Evolutionary conservation across 2,888 invertebrate genomes (phyloP).

Genomic region (Melanotus villosus): DNA sequence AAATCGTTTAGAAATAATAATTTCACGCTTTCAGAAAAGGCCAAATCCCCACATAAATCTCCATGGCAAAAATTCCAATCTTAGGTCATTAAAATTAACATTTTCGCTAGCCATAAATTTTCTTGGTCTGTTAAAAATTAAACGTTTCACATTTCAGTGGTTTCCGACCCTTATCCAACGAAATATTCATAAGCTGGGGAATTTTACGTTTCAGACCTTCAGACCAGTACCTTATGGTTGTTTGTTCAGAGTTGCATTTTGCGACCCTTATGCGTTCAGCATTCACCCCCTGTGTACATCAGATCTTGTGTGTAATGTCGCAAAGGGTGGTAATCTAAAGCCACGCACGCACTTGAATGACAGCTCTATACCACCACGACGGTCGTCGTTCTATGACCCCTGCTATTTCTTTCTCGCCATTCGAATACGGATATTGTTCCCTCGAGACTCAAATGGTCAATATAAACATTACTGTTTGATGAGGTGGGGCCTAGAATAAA

Average conservation of each 20-base stretch:
- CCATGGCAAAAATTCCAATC: no score
- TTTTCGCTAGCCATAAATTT: no score
- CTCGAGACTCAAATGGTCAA: slow-evolving; percentile 36
- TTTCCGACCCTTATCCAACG: slow-evolving; percentile 13
- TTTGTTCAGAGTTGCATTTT: slow-evolving; percentile 25
- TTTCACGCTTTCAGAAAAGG: no score
- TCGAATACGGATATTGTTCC: slow-evolving; percentile 37
- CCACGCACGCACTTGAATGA: slow-evolving; percentile 45
- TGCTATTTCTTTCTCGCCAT: slow-evolving; percentile 37
- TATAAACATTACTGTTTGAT: slow-evolving; percentile 40
- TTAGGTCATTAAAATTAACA: no score
- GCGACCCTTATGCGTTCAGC: slow-evolving; percentile 23
- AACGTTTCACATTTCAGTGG: slow-evolving; percentile 17
- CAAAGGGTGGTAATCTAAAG: slow-evolving; percentile 46
- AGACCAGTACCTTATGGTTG: slow-evolving; percentile 20
- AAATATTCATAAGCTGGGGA: slow-evolving; percentile 31
- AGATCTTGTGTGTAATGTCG: slow-evolving; percentile 36
- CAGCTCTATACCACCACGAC: slow-evolving; percentile 40
- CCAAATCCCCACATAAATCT: no score
- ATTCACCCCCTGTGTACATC: slow-evolving; percentile 30
- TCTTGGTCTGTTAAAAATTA: neutral
- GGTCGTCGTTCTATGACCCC: slow-evolving; percentile 41
- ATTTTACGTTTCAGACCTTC: neutral
- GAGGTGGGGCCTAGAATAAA: slow-evolving; percentile 30
- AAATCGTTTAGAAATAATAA: no score